Conservation (phyloP, 2,888 invertebrate genomes). For the Nemurella pictetii region DNA sequence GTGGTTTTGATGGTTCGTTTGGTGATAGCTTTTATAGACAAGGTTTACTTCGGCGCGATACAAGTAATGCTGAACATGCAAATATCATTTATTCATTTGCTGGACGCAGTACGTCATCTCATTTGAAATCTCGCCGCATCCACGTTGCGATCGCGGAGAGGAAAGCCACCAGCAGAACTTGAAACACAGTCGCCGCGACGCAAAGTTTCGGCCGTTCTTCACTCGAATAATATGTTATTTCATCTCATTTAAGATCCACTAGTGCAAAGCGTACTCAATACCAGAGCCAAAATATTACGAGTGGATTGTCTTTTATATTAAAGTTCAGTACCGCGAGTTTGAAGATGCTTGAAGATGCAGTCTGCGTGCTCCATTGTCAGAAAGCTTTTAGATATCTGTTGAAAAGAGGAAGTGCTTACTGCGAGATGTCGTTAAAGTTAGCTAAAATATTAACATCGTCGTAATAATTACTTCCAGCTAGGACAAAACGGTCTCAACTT, state of each 20-base stretch:
- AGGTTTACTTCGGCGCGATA: neutral
- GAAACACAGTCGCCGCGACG: neutral
- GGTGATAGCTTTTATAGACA: neutral
- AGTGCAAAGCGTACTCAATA: neutral
- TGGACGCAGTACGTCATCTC: neutral
- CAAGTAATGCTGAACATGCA: neutral
- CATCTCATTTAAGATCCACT: neutral
- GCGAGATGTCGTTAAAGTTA: neutral
- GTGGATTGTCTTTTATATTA: conserved; percentile 5
- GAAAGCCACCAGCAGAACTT: neutral
- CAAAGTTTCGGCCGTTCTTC: neutral
- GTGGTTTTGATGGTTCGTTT: neutral
- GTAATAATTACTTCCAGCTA: neutral
- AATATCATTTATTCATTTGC: conserved; percentile 5
- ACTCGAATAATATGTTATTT: neutral
- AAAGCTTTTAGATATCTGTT: conserved; percentile 4
- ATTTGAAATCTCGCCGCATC: neutral
- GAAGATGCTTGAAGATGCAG: neutral
- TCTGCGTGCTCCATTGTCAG: neutral
- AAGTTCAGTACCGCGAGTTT: neutral
- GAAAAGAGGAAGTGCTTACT: neutral
- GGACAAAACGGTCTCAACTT: conserved; percentile 7
- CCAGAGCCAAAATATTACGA: neutral
- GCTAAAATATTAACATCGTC: conserved; percentile 16
- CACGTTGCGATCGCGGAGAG: neutral